A percentile compares a stretch with the other conserved stretches of the same genome.
Conservation (phyloP, 2,888 invertebrate species). For the Lithophane ornitopus region DNA sequence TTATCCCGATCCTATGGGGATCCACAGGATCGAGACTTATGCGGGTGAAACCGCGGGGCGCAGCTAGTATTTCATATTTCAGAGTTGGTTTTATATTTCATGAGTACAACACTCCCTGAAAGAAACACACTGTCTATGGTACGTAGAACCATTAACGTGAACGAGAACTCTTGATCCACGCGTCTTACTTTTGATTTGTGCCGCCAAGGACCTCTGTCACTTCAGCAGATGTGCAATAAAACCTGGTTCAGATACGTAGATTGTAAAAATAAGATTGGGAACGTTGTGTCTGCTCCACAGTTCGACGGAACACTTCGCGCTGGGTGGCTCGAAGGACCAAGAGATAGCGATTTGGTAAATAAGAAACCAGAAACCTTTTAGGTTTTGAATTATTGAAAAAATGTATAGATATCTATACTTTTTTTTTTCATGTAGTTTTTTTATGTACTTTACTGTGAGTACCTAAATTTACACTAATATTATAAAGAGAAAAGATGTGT, state of each 20-base stretch:
- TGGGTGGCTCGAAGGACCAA: conserved; percentile 54
- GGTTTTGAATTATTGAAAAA: neutral
- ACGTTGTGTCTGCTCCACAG: conserved; percentile 73
- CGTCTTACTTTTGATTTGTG: conserved; percentile 30
- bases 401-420: too few species aligned
- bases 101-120: neutral
- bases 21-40: too few species aligned
- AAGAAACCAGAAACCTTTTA: neutral
- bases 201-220: conserved; percentile 41
- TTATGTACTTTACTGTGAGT: neutral
- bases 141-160: neutral
- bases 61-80: neutral
- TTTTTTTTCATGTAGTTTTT: too few species aligned
- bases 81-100: neutral
- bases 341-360: conserved; percentile 26
- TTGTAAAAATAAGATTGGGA: conserved; percentile 85
- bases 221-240: conserved; percentile 67
- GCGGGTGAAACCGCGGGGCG: too few species aligned
- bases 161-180: neutral
- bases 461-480: too few species aligned
- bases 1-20: too few species aligned
- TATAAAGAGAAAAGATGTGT: too few species aligned
- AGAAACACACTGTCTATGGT: neutral
- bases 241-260: conserved; percentile 79
- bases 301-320: conserved; percentile 74